Conservation (phyloP, 2,797 vertebrate genomes). For the Potorous gilbertii region DNA sequence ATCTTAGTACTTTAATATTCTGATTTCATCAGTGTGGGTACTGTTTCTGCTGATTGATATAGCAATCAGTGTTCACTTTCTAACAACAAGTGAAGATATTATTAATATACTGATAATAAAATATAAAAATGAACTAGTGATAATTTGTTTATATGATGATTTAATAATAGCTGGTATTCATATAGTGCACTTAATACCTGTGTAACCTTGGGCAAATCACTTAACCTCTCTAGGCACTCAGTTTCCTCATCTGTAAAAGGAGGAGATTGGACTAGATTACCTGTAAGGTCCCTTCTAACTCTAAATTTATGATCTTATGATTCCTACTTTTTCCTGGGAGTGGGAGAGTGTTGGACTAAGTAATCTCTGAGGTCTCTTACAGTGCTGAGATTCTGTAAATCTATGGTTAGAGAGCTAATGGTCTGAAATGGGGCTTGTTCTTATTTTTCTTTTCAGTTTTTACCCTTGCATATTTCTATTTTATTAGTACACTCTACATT, state of each 20-base stretch:
- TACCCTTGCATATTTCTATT: conserved; percentile 5
- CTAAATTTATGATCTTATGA: background rate
- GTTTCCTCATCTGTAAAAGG: background rate
- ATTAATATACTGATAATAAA: background rate
- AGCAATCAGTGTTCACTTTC: background rate
- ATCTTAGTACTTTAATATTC: background rate
- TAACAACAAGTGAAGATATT: background rate
- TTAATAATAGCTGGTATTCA: background rate
- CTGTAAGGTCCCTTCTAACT: background rate
- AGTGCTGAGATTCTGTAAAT: background rate
- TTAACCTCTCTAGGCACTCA: background rate
- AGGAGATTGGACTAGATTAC: background rate
- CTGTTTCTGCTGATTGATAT: background rate
- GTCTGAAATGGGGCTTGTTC: conserved; percentile 24
- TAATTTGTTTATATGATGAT: background rate
- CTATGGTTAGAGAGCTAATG: background rate
- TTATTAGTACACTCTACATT: background rate
- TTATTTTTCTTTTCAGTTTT: background rate
- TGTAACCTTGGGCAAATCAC: background rate
- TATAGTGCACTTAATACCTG: background rate
- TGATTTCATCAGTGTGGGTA: background rate
- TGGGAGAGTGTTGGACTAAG: background rate
- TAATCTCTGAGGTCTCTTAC: background rate
- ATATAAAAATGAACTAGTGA: background rate
- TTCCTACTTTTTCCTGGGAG: background rate